These are phyloP conservation scores for Prionailurus viverrinus DNA, from an alignment of 2,113 vertebrate genomes.

Conservation along the genomic window DNA sequence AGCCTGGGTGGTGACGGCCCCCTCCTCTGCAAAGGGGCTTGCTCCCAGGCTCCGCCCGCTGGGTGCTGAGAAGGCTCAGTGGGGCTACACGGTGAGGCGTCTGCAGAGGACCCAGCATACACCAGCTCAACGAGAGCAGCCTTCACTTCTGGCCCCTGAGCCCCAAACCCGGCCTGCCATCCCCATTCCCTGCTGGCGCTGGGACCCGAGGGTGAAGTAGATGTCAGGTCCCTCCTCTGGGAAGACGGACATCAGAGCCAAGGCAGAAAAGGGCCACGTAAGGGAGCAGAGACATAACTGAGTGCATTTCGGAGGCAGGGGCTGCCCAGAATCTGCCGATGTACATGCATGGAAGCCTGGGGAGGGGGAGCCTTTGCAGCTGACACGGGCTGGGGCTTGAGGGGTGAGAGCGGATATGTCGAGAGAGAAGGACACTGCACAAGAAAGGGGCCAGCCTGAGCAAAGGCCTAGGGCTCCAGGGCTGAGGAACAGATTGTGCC, in stretches of 20 bases:
- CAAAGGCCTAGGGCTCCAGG: background rate
- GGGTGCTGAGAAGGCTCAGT: background rate
- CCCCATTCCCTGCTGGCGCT: background rate
- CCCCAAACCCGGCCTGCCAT: background rate
- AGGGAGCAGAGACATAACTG: background rate
- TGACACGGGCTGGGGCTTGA: background rate
- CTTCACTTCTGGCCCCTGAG: rapidly evolving
- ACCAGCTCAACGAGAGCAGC: background rate
- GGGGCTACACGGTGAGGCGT: rapidly evolving
- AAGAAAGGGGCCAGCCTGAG: background rate
- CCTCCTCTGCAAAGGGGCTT: background rate
- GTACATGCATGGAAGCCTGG: rapidly evolving
- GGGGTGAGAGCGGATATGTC: background rate
- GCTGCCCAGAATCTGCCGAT: background rate
- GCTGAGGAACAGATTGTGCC: background rate
- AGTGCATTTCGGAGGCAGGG: background rate
- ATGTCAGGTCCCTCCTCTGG: background rate
- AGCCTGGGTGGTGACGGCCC: rapidly evolving
- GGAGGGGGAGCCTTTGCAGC: rapidly evolving
- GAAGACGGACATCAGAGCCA: background rate
- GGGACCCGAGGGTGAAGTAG: background rate
- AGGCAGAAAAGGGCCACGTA: background rate
- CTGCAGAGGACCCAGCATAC: background rate
- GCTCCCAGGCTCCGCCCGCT: background rate
- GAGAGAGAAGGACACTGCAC: background rate